phyloP scores from a whole-genome alignment of 2,797 vertebrate genomes.

The Hydrophis major region DNA sequence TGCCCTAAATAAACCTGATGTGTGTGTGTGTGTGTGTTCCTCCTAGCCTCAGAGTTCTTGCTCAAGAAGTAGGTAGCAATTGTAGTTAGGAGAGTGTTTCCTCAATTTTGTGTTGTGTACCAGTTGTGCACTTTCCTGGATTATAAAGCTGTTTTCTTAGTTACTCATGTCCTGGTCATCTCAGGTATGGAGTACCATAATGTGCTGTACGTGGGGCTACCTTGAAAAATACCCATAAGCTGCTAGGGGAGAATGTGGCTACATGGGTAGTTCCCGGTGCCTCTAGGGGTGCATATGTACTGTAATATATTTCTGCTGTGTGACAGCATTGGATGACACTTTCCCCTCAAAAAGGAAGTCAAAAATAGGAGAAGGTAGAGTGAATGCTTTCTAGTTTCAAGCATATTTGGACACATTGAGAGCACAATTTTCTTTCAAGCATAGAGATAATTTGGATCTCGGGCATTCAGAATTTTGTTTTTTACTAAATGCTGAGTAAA shows the following conservation, averaged over 20 bases:
- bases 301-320: neutral
- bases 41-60: neutral
- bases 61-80: neutral
- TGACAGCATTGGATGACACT: neutral
- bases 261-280: neutral
- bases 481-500: neutral
- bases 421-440: neutral
- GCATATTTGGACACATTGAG: neutral
- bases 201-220: neutral
- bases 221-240: neutral
- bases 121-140: neutral
- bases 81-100: neutral
- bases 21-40: neutral
- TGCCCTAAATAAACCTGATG: neutral
- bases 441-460: neutral
- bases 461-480: neutral
- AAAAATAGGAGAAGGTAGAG: neutral
- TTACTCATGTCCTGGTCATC: neutral
- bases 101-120: neutral
- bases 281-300: no score
- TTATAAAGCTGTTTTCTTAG: neutral
- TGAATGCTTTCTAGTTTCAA: neutral
- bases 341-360: neutral
- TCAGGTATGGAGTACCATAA: neutral
- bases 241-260: neutral